Conservation (phyloP, 2,888 invertebrate genomes). For the Xestia c-nigrum region DNA sequence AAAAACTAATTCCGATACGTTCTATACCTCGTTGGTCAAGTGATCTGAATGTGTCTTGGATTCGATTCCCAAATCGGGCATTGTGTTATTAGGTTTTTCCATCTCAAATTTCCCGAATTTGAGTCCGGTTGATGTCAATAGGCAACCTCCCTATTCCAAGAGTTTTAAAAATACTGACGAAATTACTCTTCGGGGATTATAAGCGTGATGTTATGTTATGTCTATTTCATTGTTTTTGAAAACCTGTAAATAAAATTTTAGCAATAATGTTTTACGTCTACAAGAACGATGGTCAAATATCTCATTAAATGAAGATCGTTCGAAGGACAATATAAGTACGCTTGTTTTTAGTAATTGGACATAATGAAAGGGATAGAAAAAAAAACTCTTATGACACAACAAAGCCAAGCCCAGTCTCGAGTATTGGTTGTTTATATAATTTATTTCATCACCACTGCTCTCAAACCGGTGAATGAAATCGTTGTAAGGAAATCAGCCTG, state of each 20-base stretch:
- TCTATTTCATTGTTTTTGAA: neutral
- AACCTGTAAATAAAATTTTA: neutral
- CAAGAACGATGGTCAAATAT: neutral
- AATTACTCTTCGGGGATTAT: neutral
- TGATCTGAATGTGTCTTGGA: neutral
- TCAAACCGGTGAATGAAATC: too few species aligned
- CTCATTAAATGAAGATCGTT: neutral
- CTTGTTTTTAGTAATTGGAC: neutral
- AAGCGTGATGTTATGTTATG: neutral
- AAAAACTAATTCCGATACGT: too few species aligned
- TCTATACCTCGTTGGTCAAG: neutral
- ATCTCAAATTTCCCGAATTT: neutral
- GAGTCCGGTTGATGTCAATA: neutral
- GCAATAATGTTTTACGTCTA: neutral
- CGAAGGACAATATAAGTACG: neutral
- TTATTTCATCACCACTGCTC: too few species aligned
- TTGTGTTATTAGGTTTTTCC: neutral
- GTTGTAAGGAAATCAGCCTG: too few species aligned
- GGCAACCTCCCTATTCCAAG: neutral
- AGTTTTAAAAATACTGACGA: neutral
- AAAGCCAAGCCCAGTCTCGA: too few species aligned
- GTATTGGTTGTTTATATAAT: too few species aligned
- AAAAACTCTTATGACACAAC: too few species aligned
- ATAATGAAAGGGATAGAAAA: neutral
- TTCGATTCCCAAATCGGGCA: neutral